Base-by-base conservation (phyloP, 1,140 invertebrate species). In the Eumaeus atala region DNA sequence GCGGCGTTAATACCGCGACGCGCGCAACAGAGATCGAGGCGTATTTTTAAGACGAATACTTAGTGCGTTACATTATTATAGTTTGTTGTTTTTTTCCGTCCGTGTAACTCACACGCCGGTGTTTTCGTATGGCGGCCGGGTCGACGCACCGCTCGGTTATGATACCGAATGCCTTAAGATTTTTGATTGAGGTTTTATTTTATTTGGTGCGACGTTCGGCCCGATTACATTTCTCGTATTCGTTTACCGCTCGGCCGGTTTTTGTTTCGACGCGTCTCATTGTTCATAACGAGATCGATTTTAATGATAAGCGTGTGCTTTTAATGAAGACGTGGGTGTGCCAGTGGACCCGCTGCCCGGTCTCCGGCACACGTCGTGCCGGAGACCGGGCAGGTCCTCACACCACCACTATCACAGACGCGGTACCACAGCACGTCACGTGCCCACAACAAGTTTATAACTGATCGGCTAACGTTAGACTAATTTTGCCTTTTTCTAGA, bases 121-220 rank as follows among this genome's bases (percentile, higher is more conserved):
- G 65, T 61, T 52, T 59, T 60, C 69, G 67, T 73, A 70, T 70
- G 73, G 69, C 72, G 70, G 71, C 61, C 70, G 71, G 77, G 79
- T 83, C 76, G 77, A 81, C 82, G 82, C 71, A 73, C 78, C 70
- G 67, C 73, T 64, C 74, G 74, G 77, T 81, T 83, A 83, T 85
- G 76, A 85, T 77, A 74, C 70, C 69, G 70, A 75, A 72, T 77
- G 77, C 78, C 66, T 82, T 72, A 67, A 73, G 67, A 82, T 82
- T 82, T 81, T 82, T 84, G 78, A 84, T 84, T 84, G 77, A 84
- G 74, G 69, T 84, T 77, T 80, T 80, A 72, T 80, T 82, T 80
- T 76, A 78, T 80, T 79, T 72, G 70, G 64, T 48, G 66, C 70
- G 73, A 78, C 74, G 76, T 69, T 71, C 62, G 70, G 47, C 48